phyloP scores from a whole-genome alignment of 2,888 invertebrate genomes.

The Melipona beecheii region DNA sequence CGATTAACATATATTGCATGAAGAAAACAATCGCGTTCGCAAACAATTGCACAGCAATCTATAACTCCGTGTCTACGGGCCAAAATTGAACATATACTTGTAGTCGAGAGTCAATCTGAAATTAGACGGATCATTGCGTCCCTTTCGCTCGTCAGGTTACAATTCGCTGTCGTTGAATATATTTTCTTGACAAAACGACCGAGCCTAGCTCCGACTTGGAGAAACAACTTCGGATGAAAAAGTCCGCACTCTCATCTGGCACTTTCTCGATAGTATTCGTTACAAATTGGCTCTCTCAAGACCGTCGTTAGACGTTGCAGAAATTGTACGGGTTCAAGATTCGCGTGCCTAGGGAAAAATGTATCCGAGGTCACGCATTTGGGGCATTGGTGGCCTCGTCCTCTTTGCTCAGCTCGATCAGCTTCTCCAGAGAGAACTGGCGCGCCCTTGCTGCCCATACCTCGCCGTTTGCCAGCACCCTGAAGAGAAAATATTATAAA shows the following conservation, averaged over 20 bases:
- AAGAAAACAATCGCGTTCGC: conserved; percentile 26
- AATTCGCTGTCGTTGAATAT: conserved; percentile 20
- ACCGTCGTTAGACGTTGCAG: conserved; percentile 58
- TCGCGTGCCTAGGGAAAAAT: conserved; percentile 71
- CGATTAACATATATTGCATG: conserved; percentile 42
- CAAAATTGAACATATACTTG: conserved; percentile 3
- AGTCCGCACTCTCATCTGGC: conserved; percentile 11
- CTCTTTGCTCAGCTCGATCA: conserved; percentile 71
- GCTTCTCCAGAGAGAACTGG: conserved; percentile 75
- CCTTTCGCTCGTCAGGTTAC: conserved; percentile 1
- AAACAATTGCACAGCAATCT: conserved; percentile 4
- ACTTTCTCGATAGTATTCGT: conserved; percentile 7
- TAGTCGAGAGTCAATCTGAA: conserved; percentile 30
- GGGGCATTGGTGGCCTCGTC: conserved; percentile 75
- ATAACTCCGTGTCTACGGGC: not conserved
- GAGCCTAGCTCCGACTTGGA: not conserved
- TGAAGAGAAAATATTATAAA: conserved; percentile 49
- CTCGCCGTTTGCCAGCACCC: conserved; percentile 80
- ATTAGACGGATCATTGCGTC: conserved; percentile 18
- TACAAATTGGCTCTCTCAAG: conserved; percentile 29
- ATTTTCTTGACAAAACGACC: not conserved
- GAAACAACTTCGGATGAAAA: conserved; percentile 15
- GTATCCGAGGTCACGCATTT: conserved; percentile 79
- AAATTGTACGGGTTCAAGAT: conserved; percentile 73
- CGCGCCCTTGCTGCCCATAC: conserved; percentile 80